Base-by-base conservation (phyloP, 37 sponge, comb jelly and placozoan species). In the Tethya wilhelma region DNA sequence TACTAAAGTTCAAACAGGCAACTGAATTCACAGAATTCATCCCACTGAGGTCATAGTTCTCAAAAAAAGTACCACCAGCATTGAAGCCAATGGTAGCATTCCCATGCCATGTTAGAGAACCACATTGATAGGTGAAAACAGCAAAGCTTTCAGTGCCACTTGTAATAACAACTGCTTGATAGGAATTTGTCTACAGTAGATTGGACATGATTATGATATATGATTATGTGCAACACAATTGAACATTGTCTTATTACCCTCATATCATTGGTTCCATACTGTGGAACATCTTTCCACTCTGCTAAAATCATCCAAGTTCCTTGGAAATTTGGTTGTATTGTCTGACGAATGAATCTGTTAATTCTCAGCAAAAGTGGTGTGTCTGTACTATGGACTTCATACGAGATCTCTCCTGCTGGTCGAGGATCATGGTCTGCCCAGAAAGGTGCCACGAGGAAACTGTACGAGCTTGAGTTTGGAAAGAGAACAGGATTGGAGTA, bases 71-170 rank as follows among this genome's bases (percentile, higher is more conserved):
- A 20, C 70, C 71, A 70, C 46, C 59, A 59, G 72, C 71, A 59
- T 70, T 81, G 82, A 60, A 81, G 20, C 82, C 82, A 11, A 81
- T 37, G 34, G 33, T 56, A 41, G 82, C 82, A 71, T 69, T 81
- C 19, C 42, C 56, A 36, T 45, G 33, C 79, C 79, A 79, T 11
- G 22, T 41, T 34, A 79, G 22, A 3, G 40, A 36, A 38, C 73
- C 58, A 33, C 82, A 81, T 49, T 57, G 58, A 31, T 81, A 81
- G 64, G 62, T 81, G 73, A 81, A 81, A 14, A 81, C 63, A 56
- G 73, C 73, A 71, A 58, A 81, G 29, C 66, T 58, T 43, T 60
- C 41, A 26, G 22, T 53, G 0, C 64, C 73, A 71, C 39, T 43
- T 5, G 71, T 71, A 22, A 71, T 22, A 1, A 81, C 63, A 23